Evolutionary conservation across 2,888 invertebrate species (phyloP).

Genomic region (Ormyrus nitidulus): DNA sequence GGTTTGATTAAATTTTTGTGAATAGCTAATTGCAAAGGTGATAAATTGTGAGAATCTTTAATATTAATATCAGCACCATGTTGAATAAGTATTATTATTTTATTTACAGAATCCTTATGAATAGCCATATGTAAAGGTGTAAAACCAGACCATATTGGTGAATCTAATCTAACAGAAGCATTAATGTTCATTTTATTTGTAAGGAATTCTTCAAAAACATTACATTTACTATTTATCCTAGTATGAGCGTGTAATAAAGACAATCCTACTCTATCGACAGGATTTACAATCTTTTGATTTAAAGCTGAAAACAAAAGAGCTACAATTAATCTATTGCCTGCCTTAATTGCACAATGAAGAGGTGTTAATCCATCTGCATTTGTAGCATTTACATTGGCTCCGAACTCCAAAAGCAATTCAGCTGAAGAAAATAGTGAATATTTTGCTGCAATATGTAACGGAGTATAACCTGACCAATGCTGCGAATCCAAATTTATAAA

Average conservation of each 20-base stretch:
- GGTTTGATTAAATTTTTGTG: conserved; percentile 7
- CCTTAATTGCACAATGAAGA: not conserved
- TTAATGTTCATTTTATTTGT: not conserved
- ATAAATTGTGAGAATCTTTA: conserved; percentile 4
- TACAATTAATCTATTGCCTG: not conserved
- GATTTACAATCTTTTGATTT: not conserved
- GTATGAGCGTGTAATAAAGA: conserved; percentile 2
- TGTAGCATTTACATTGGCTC: conserved; percentile 7
- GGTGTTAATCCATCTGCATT: conserved; percentile 20
- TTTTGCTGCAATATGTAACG: conserved; percentile 38
- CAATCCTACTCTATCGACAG: conserved; percentile 4
- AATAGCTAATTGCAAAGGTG: conserved; percentile 27
- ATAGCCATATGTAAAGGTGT: conserved; percentile 37
- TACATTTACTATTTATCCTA: not conserved
- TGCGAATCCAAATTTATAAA: not conserved
- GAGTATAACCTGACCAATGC: conserved; percentile 21
- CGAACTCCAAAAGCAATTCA: conserved; percentile 8
- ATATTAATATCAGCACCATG: conserved; percentile 29
- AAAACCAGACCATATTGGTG: conserved; percentile 31
- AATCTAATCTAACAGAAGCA: not conserved
- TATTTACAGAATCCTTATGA: not conserved
- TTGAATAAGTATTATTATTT: not conserved
- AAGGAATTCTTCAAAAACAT: not conserved
- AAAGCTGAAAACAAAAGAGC: conserved; percentile 5
- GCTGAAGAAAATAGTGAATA: not conserved